Percentiles rank a stretch among this genome's conserved stretches.
Conservation (phyloP, 2,113 vertebrate species). For the Sclerurus mexicanus region DNA sequence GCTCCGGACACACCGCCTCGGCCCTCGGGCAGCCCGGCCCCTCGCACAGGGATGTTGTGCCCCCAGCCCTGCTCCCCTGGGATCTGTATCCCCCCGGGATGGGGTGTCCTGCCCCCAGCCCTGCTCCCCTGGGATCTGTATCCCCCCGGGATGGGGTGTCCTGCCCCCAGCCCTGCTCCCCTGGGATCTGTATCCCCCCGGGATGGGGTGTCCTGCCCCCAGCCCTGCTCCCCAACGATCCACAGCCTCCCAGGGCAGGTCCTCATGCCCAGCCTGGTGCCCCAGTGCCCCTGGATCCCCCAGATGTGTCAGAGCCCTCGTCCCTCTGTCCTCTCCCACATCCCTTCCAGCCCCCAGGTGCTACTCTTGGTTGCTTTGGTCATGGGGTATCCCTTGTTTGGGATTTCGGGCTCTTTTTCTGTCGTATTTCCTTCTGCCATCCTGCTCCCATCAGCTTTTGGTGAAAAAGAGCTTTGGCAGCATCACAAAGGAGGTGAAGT, state of each 20-base stretch:
- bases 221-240: rapidly evolving
- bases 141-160: rapidly evolving
- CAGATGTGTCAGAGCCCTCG: rapidly evolving
- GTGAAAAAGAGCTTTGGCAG: rapidly evolving
- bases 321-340: rapidly evolving
- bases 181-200: rapidly evolving
- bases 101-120: rapidly evolving
- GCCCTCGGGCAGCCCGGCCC: no score
- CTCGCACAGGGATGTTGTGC: rapidly evolving
- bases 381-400: rapidly evolving
- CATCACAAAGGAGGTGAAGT: rapidly evolving
- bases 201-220: background rate
- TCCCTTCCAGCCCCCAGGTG: rapidly evolving
- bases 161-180: no score
- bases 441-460: rapidly evolving
- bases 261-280: background rate
- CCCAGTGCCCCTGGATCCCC: rapidly evolving
- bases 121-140: rapidly evolving
- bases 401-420: background rate
- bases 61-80: rapidly evolving
- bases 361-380: background rate
- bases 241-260: background rate
- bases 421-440: rapidly evolving
- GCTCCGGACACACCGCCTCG: background rate
- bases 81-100: no score